A percentile compares a stretch with the other conserved stretches of the same genome.
Conservation (phyloP, 2,113 vertebrate species). For the Australoheros scitulus region DNA sequence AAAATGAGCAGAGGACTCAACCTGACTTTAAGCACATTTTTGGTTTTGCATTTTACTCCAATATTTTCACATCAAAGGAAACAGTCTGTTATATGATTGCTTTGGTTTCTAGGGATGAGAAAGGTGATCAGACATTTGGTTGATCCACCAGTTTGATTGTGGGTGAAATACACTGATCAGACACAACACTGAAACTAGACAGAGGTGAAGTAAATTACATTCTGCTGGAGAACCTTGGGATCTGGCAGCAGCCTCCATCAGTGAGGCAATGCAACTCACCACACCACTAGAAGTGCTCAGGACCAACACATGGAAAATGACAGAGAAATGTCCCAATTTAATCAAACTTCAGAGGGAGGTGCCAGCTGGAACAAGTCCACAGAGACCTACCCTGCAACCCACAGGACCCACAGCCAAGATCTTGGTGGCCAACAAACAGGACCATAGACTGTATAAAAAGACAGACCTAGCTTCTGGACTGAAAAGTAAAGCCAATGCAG, state of each 20-base stretch:
- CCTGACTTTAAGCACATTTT: background rate
- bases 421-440: background rate
- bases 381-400: background rate
- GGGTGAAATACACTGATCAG: background rate
- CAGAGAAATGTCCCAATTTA: background rate
- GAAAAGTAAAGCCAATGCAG: background rate
- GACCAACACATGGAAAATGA: background rate
- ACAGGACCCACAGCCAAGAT: background rate
- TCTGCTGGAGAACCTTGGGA: background rate
- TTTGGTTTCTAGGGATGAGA: background rate
- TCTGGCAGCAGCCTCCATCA: background rate
- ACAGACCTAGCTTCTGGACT: background rate
- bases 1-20: slow-evolving; percentile 3
- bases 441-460: background rate
- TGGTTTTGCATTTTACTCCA: background rate
- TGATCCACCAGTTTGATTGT: background rate
- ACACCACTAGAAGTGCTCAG: background rate
- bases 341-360: background rate
- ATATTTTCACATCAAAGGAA: background rate
- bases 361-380: background rate
- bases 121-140: background rate
- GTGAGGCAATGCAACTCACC: background rate
- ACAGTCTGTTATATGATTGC: background rate
- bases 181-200: background rate
- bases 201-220: background rate